Base-by-base conservation (phyloP, 1,140 invertebrate species). In the Drosophila mayri region DNA sequence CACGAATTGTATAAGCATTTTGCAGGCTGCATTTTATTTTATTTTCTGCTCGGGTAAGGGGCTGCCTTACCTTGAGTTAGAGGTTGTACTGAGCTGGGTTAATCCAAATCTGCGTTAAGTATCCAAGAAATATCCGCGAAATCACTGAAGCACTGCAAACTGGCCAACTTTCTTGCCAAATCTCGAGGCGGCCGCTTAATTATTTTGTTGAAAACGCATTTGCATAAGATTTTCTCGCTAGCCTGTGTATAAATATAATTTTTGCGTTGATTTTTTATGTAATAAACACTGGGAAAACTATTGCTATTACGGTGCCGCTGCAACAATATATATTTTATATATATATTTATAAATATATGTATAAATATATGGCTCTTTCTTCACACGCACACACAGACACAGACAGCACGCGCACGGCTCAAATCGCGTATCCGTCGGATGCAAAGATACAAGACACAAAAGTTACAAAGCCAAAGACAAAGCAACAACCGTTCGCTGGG, bases 301-400 rank as follows among this genome's bases (percentile, higher is more conserved):
- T 82, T 73, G 71, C 59, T 72, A 63, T 81, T 60, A 58, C 59
- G 52, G 43, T 54, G 57, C 43, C 62, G 66, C 75, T 77, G 62
- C 80, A 85, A 68, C 67, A 74, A 62, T 58, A 65, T 60, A 40
- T 70, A 68, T 76, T 16, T 63, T 43, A 52, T 62, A 61, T 61
- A 57, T 43, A 46, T 77, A 62, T 79, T 68, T 71, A 74, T 73
- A 79, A 76, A 79, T 83, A 90, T 88, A 75, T 77, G 52, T 79
- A 74, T 72, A 74, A 70, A 79, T 76, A 79, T 83, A 90, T 88
- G 78, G 85, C 84, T 90, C 81, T 90, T 90, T 90, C 85, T 90
- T 85, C 81, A 84, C 78, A 88, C 77, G 80, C 76, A 88, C 81
- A 88, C 63, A 55, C 63, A 63, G 59, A 52, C 43, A 50, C 44